phyloP scores from a whole-genome alignment of 2,797 vertebrate species.

The Vespertilio murinus region DNA sequence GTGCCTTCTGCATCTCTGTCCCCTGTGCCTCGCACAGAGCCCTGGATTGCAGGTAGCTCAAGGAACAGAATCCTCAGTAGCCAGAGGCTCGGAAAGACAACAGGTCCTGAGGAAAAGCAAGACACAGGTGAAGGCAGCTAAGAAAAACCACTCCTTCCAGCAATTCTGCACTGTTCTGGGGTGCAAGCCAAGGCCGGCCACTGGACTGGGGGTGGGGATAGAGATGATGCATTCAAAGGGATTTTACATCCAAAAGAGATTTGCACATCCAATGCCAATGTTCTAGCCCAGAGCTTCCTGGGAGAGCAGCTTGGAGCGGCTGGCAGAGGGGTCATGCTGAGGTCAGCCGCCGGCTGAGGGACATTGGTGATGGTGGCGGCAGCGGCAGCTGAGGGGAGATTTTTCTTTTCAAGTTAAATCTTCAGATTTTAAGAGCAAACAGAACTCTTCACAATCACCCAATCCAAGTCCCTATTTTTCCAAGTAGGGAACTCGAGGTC shows the following conservation, averaged over 20 bases:
- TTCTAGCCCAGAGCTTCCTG: constrained; percentile 12
- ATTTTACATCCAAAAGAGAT: constrained; percentile 8
- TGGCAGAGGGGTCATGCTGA: constrained; percentile 32
- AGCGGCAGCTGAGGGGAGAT: not conserved
- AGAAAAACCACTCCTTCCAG: not conserved
- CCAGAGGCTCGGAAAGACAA: constrained; percentile 10
- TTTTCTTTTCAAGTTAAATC: constrained; percentile 43
- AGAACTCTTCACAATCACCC: not conserved
- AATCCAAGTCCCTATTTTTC: not conserved
- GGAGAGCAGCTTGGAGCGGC: constrained; percentile 40
- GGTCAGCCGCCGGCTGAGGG: constrained; percentile 8
- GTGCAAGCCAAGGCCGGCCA: constrained; percentile 5
- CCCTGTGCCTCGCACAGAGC: not conserved
- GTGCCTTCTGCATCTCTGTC: not conserved
- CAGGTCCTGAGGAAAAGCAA: constrained; percentile 46
- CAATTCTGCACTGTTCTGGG: constrained; percentile 53
- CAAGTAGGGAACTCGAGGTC: not conserved
- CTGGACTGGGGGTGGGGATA: not conserved
- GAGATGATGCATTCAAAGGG: constrained; percentile 7
- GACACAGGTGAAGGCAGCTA: constrained; percentile 38
- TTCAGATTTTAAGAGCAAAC: constrained; percentile 28
- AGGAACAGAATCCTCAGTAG: constrained; percentile 24
- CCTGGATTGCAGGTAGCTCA: not conserved
- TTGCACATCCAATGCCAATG: not conserved
- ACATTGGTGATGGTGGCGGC: not conserved